Conservation (phyloP, 1,140 invertebrate genomes). For the Meloidogyne chitwoodi region DNA sequence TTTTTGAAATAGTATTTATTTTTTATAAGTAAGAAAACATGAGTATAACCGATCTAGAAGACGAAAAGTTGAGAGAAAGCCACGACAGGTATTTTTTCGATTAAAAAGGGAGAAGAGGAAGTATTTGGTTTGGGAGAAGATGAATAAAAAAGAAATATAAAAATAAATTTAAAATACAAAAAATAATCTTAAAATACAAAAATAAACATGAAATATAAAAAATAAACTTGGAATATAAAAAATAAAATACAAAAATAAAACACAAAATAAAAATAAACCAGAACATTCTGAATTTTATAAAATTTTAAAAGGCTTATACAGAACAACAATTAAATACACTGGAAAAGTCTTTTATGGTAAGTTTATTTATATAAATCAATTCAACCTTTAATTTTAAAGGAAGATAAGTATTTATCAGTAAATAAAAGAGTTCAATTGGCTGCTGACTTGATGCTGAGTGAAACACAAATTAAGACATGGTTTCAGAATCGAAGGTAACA, state of each 20-base stretch:
- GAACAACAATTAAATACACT: slow-evolving; percentile 82
- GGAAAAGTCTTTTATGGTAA: slow-evolving; percentile 83
- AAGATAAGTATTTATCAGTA: slow-evolving; percentile 89
- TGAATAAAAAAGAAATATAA: not conserved
- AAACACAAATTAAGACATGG: slow-evolving; percentile 96
- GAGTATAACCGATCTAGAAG: slow-evolving; percentile 74
- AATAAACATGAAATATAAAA: no score
- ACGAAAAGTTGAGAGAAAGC: slow-evolving; percentile 81
- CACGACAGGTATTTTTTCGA: slow-evolving; percentile 68
- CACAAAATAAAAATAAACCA: not conserved
- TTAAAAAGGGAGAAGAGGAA: no score
- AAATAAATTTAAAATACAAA: no score
- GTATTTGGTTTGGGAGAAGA: no score
- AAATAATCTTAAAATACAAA: no score
- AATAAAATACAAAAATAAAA: no score
- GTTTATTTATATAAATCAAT: not conserved
- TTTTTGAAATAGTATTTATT: not conserved
- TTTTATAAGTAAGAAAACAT: slow-evolving; percentile 72
- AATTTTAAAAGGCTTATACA: slow-evolving; percentile 71
- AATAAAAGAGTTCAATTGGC: slow-evolving; percentile 88
- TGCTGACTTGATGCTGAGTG: slow-evolving; percentile 78
- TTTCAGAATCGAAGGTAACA: slow-evolving; percentile 67
- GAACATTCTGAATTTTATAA: not conserved
- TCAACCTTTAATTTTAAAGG: slow-evolving; percentile 61
- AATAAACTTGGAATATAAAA: no score